Base-by-base conservation (phyloP, 1,140 invertebrate genomes). In the Ptiloglossa arizonensis region DNA sequence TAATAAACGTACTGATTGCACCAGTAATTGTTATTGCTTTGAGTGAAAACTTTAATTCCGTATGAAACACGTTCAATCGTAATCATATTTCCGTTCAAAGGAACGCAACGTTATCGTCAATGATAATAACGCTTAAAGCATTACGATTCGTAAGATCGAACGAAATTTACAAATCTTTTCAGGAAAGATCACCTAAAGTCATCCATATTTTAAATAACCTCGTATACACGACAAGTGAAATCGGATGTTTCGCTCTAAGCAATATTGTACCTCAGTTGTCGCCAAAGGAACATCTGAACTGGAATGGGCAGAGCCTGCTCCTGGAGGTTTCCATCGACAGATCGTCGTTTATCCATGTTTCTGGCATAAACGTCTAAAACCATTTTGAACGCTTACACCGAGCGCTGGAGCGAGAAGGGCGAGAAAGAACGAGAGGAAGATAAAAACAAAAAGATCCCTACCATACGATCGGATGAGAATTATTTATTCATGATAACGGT, bases 261-360 rank as follows among this genome's bases (percentile, higher is more conserved):
- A 41, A 22, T 29, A 52, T 41, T 41, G 24, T 77, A 97, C 94
- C 98, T 97, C 80, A 98, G 97, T 94, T 99, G 98, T 87, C 97
- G 95, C 98, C 98, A 99, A 77, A 99, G 95, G 93, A 99, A 99
- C 79, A 97, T 97, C 91, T 99, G 98, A 78, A 99, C 98, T 4
- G 98, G 97, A 79, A 99, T 96, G n/a, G 98, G 98, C 80, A 99
- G 93, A 74, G 96, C 94, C 84, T 97, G 95, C 85, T 97, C 96
- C 82, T 94, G 94, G 80, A 93, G 90, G 52, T 81, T 82, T 19
- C 93, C 93, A 83, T 95, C 95, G 82, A 89, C 41, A 69, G 91
- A 92, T 38, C 87, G 85, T 60, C 89, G 88, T 82, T 87, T 90
- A 68, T 92, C 90, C 91, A 92, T 92, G 35, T 44, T 68, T 32